phyloP scores from a whole-genome alignment of 2,113 vertebrate genomes.

The Cairina moschata region DNA sequence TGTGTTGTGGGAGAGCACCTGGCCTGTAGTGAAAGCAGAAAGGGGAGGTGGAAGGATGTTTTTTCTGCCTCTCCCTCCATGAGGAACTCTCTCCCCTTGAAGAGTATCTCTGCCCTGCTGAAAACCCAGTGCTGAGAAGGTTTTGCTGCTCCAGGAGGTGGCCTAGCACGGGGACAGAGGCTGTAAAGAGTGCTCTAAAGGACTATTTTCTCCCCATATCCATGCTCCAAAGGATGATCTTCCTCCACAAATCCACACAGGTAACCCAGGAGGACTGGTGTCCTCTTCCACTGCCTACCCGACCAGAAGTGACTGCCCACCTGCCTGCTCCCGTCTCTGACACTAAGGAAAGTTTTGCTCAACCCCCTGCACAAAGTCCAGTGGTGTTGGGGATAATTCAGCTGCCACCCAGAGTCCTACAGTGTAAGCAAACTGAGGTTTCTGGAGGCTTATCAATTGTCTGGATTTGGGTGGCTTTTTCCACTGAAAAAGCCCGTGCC shows the following conservation, averaged over 20 bases:
- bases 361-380: accelerated
- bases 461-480: not conserved
- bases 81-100: not conserved
- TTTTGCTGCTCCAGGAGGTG: not conserved
- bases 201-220: no score
- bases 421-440: not conserved
- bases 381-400: not conserved
- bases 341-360: not conserved
- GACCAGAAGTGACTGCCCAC: not conserved
- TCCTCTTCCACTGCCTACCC: not conserved
- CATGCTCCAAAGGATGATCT: not conserved
- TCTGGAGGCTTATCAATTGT: not conserved
- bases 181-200: not conserved
- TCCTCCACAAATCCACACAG: not conserved
- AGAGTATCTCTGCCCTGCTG: not conserved
- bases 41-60: not conserved
- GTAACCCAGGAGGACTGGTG: not conserved
- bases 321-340: not conserved
- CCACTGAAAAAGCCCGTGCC: not conserved
- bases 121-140: not conserved
- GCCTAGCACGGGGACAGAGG: not conserved
- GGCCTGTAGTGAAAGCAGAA: not conserved
- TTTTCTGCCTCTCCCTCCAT: not conserved
- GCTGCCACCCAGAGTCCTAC: accelerated
- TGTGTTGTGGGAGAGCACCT: not conserved